phyloP scores from a whole-genome alignment of 2,888 invertebrate species.

The Noctua pronuba region DNA sequence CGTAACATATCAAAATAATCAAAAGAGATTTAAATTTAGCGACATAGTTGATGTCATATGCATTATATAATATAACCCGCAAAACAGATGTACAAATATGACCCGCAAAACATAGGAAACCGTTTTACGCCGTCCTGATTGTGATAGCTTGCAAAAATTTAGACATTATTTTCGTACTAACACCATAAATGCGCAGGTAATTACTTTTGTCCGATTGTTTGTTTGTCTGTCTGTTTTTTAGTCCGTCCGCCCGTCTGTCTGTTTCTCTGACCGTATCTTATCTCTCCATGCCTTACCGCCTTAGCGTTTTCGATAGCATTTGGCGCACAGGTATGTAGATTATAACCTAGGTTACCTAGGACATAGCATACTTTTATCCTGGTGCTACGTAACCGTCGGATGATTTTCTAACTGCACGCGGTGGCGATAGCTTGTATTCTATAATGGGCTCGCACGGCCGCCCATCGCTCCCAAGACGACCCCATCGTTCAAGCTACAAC shows the following conservation, averaged over 20 bases:
- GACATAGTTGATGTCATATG: neutral
- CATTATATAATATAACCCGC: neutral
- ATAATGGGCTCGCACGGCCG: neutral
- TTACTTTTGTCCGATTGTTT: neutral
- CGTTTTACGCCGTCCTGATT: neutral
- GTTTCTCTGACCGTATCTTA: neutral
- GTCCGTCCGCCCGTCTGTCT: too few relatives aligned
- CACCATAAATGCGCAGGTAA: neutral
- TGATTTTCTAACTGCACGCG: neutral
- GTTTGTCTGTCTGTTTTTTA: neutral
- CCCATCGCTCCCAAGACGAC: neutral
- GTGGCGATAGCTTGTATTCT: neutral
- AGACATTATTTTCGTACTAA: neutral
- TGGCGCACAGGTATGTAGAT: neutral
- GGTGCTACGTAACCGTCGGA: neutral
- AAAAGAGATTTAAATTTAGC: neutral
- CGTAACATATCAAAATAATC: neutral
- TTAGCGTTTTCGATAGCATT: neutral
- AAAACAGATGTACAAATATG: neutral
- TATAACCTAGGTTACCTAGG: neutral
- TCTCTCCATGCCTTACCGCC: too few relatives aligned
- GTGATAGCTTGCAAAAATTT: neutral
- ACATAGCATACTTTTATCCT: neutral
- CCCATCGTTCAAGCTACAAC: neutral
- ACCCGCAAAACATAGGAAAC: neutral